Conservation (phyloP, 2,797 vertebrate species). For the Mormyrus hasselquistii region DNA sequence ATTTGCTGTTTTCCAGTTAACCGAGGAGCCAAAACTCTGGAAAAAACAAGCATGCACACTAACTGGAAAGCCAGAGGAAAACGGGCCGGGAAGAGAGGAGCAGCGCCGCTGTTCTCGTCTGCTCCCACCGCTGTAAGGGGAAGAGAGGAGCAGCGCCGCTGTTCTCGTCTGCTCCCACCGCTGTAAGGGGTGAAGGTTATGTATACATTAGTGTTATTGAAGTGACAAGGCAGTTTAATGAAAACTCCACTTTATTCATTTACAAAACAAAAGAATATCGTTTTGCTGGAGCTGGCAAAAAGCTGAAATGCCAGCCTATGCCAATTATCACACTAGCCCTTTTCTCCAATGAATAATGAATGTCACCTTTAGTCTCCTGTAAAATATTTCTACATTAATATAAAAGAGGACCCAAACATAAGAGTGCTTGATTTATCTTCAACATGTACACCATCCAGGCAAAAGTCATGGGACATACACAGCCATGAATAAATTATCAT, state of each 20-base stretch:
- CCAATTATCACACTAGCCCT: slow-evolving; percentile 80
- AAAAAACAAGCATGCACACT: background rate
- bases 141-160: no score
- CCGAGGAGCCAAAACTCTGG: background rate
- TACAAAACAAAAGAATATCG: slow-evolving; percentile 83
- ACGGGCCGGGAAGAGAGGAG: slow-evolving; percentile 55
- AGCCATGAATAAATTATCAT: background rate
- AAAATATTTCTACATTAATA: slow-evolving; percentile 89
- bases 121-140: no score
- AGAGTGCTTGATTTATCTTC: slow-evolving; percentile 74
- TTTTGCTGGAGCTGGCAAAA: slow-evolving; percentile 86
- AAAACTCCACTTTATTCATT: slow-evolving; percentile 88
- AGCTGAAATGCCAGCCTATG: slow-evolving; percentile 86
- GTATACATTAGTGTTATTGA: slow-evolving; percentile 80
- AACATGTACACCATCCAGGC: slow-evolving; percentile 66
- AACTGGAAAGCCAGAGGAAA: background rate
- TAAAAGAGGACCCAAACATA: slow-evolving; percentile 67
- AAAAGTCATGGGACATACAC: background rate
- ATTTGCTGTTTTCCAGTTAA: background rate
- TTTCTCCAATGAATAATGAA: slow-evolving; percentile 83
- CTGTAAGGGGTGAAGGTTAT: slow-evolving; percentile 72
- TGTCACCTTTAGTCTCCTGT: slow-evolving; percentile 82
- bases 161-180: no score
- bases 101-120: no score
- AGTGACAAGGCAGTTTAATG: slow-evolving; percentile 84